Percentiles rank a stretch among this genome's conserved stretches.
Evolutionary conservation across 2,888 invertebrate genomes (phyloP).

Genomic region (Tipula lateralis): DNA sequence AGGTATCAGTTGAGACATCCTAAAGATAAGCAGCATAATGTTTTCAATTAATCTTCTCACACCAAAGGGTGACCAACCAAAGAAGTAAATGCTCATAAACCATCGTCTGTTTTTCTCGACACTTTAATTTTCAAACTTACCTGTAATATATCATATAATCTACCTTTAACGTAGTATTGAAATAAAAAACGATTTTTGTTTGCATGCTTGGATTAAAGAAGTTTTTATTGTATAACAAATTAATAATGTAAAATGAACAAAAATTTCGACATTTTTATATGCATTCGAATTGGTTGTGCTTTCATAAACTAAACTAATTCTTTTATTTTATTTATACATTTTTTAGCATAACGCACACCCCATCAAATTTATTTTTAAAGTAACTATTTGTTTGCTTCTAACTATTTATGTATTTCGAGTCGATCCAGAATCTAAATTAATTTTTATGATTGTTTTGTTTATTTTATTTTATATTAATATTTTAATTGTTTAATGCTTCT

Average conservation of each 20-base stretch:
- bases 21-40: too few relatives aligned
- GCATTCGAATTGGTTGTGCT: neutral
- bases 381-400: neutral
- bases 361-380: neutral
- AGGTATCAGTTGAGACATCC: too few relatives aligned
- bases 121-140: too few relatives aligned
- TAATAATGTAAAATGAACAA: neutral
- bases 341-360: neutral
- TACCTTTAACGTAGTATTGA: too few relatives aligned
- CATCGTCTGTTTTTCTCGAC: too few relatives aligned
- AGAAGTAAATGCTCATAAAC: too few relatives aligned
- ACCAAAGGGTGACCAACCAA: too few relatives aligned
- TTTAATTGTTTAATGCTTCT: neutral
- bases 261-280: neutral
- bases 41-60: too few relatives aligned
- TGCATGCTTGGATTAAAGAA: conserved; percentile 6
- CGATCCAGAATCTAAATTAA: neutral
- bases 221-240: neutral
- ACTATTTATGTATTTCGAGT: neutral
- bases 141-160: too few relatives aligned
- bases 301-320: neutral
- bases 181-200: neutral
- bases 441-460: neutral
- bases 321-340: neutral
- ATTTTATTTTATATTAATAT: neutral